Base-by-base conservation (phyloP, 1,140 invertebrate species). In the Calephelis virginiensis region DNA sequence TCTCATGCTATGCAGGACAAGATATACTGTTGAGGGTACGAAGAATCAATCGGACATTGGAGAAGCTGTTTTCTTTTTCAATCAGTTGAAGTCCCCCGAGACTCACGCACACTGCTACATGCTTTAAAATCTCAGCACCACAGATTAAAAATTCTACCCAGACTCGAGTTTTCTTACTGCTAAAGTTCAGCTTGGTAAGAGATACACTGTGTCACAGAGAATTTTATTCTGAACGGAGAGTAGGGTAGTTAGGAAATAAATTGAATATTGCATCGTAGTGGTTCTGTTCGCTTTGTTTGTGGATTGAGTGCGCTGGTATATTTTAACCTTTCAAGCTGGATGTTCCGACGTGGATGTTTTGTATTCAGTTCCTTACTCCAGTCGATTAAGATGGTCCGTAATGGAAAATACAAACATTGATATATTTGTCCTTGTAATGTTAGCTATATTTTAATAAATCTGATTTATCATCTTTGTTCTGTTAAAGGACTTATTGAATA, bases 61-160 rank as follows among this genome's bases (percentile, higher is more conserved):
- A 66, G 75, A 81, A 81, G 75, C 77, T 88, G 83, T 88, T 88
- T 86, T 85, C 82, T 88, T 82, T 88, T 88, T 83, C 85, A 88
- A 88, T 88, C 85, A 88, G 78, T 76, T 73, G 75, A 75, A 74
- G 72, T 85, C 85, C 85, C 80, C 75, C 65, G 80, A 70, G 83
- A 75, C 46, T 10, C 8, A 63, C 17, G 28, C 28, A 49, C 37
- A 48, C 46, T 49, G 46, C 37, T 28, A 63, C 14, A 40, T 17
- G 45, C 63, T 62, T 48, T 40, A 48, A 68, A 63, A 47, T 64
- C 53, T 53, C 40, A 46, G 8, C 8, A 45, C 63, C 79, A 80
- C 76, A 84, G 82, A 11, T 59, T 12, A 59, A 40, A 38, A 59
- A 59, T 59, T 11, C 28, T 8, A 45, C n/a, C 48, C 9, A 17